Conservation (phyloP, 2,113 vertebrate species). For the Nestor notabilis region DNA sequence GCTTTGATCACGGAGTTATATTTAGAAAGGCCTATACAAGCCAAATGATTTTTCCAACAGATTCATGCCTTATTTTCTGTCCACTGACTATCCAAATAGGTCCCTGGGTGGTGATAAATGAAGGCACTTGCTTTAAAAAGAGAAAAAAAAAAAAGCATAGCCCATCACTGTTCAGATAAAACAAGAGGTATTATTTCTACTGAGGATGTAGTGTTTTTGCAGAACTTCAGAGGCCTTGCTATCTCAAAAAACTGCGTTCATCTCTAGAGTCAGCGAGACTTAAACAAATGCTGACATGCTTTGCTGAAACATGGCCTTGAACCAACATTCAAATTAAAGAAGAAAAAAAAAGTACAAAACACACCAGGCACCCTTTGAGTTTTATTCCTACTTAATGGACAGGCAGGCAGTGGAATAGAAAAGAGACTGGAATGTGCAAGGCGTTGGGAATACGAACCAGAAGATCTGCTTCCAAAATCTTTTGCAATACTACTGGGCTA, state of each 20-base stretch:
- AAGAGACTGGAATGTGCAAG: neutral
- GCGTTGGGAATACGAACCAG: neutral
- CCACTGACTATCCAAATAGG: conserved; percentile 44
- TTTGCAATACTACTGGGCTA: neutral
- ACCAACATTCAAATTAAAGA: conserved; percentile 28
- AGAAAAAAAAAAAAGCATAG: neutral
- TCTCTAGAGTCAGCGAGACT: neutral
- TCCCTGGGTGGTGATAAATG: conserved; percentile 29
- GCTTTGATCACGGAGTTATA: conserved; percentile 61
- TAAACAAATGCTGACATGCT: conserved; percentile 31
- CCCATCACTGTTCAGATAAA: conserved; percentile 43
- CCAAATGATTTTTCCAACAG: conserved; percentile 55
- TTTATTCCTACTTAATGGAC: conserved; percentile 7
- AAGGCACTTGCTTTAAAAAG: conserved; percentile 17
- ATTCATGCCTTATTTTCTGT: conserved; percentile 50
- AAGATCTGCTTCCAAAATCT: neutral
- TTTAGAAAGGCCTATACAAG: conserved; percentile 20
- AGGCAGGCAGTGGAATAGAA: neutral
- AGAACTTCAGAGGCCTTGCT: neutral
- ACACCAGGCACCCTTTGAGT: neutral
- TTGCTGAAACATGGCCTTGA: conserved; percentile 36
- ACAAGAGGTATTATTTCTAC: neutral
- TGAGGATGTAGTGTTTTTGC: neutral
- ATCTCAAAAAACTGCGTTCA: neutral
- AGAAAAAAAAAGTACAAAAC: neutral